phyloP scores from a whole-genome alignment of 2,113 vertebrate genomes.

The Barnardius zonarius region DNA sequence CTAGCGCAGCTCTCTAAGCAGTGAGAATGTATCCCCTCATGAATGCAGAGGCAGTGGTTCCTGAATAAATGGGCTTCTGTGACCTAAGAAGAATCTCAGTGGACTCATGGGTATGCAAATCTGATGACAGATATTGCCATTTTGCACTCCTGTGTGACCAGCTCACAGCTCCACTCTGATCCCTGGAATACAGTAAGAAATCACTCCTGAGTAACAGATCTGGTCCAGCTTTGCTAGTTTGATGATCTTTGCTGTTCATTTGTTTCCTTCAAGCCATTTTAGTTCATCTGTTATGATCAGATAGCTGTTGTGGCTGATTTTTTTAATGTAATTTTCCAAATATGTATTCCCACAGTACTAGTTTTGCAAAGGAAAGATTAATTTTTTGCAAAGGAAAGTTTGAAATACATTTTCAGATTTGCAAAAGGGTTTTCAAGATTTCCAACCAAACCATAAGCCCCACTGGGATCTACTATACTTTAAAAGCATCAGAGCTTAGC shows the following conservation, averaged over 20 bases:
- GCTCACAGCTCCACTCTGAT: neutral
- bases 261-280: neutral
- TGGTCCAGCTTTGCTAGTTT: neutral
- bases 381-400: neutral
- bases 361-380: neutral
- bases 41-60: neutral
- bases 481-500: neutral
- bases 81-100: neutral
- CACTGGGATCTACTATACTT: neutral
- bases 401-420: neutral
- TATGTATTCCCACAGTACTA: neutral
- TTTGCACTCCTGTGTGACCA: neutral
- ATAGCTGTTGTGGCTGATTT: neutral
- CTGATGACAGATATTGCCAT: neutral
- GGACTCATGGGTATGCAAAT: neutral
- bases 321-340: neutral
- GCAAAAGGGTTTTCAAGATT: neutral
- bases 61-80: neutral
- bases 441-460: neutral
- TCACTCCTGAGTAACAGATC: neutral
- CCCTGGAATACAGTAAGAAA: neutral
- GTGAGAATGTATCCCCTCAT: neutral
- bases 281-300: neutral
- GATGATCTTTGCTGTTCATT: neutral
- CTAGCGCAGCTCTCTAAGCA: neutral